Evolutionary conservation across 2,113 vertebrate species (phyloP), one percentile per base, ranked within the genome.

Genomic region (Pelmatolapia mariae): DNA sequence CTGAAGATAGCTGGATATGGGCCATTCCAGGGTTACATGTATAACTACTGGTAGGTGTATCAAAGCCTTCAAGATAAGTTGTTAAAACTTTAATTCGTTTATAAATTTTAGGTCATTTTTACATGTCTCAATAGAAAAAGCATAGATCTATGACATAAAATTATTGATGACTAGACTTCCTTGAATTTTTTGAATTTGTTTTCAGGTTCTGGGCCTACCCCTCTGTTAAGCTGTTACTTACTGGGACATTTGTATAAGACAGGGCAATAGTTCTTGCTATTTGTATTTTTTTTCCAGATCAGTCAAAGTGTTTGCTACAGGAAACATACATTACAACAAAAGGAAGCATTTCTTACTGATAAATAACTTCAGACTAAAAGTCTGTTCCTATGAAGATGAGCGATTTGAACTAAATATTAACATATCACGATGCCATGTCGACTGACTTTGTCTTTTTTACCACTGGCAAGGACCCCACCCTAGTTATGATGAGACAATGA

Each of bases 1-100:
- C 92, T 47, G 26, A 59, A 36, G 85, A 84, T 82, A 86, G 82
- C 50, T 52, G 89, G 91, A 90, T 89, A 84, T 5, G 31, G 83
- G 76, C 81, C 31, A 53, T 36, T 89, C 80, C 85, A 45, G 54
- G 91, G 86, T 94, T 84, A 93, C 50, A 90, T 80, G 26, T 89
- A 52, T 78, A 89, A 91, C 86, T 94, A 89, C 89, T 89, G 82
- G 76, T 81, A 5, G 16, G 43, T 61, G 79, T 81, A 53, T 54
- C 52, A 57, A 29, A 82, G 15, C 59, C 15, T 33, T 78, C 10
- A 31, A 52, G 24, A 13, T 33, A 78, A 52, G 15, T 29, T 50
- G 71, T 8, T 76, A 31, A 76, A 12, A 50, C 16, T 31, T 31
- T 76, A 50, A 31, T 12, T 19, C 4, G 12, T 50, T 47, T 76